A percentile compares a stretch with the other conserved stretches of the same genome.
These are phyloP conservation scores for Hyphantria cunea DNA, from an alignment of 1,140 invertebrate genomes.

Conservation along the genomic window DNA sequence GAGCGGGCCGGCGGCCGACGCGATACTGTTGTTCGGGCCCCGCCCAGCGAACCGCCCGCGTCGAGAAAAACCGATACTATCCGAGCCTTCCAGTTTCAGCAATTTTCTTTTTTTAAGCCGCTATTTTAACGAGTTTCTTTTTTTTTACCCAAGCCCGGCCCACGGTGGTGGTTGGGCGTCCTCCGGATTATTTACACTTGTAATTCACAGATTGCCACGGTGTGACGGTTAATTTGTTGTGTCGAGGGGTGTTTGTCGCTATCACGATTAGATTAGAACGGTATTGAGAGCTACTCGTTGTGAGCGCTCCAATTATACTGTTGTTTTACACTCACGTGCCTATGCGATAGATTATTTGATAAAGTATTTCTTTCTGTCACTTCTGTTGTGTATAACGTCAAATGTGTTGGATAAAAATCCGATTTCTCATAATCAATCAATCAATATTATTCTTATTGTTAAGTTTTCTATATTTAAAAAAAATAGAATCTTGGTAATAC, in stretches of 20 bases:
- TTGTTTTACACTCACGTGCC: constrained; percentile 19
- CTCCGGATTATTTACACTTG: constrained; percentile 79
- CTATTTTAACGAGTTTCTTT: constrained; percentile 79
- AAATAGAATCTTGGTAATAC: no score
- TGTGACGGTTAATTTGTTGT: constrained; percentile 67
- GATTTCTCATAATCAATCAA: no score
- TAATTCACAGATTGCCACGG: constrained; percentile 73
- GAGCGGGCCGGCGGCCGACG: constrained; percentile 68
- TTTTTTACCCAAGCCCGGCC: constrained; percentile 71
- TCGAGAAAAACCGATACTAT: constrained; percentile 77
- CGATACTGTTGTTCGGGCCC: constrained; percentile 68
- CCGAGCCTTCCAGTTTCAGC: constrained; percentile 79
- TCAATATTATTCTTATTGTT: no score
- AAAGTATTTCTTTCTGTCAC: no score
- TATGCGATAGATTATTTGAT: not conserved
- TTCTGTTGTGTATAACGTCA: constrained; percentile 1
- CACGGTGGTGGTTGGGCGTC: constrained; percentile 76
- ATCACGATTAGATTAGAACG: constrained; percentile 59
- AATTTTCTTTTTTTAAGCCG: constrained; percentile 81
- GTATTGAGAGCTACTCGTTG: constrained; percentile 47
- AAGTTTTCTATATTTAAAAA: no score
- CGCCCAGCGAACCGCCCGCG: constrained; percentile 77
- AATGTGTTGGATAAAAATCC: not conserved
- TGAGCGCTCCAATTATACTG: constrained; percentile 16
- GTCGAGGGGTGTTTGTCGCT: constrained; percentile 59